Percentiles rank a stretch among this genome's conserved stretches.
phyloP scores from a whole-genome alignment of 2,797 vertebrate genomes.

The Momotus momota region DNA sequence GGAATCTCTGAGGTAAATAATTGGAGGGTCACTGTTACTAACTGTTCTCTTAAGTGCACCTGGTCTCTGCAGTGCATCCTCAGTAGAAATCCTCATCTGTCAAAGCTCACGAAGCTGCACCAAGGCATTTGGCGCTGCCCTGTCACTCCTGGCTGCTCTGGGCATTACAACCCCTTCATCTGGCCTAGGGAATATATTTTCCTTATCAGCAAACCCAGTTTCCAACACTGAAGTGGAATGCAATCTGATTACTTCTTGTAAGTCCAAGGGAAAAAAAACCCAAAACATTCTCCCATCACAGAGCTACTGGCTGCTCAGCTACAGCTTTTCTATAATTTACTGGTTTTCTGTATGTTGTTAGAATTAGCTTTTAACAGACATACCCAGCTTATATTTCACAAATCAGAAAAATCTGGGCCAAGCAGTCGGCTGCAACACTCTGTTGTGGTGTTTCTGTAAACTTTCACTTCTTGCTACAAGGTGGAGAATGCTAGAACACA shows the following conservation, averaged over 20 bases:
- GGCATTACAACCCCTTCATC: not conserved
- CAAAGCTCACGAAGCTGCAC: not conserved
- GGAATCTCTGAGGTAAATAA: not conserved
- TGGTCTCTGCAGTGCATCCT: not conserved
- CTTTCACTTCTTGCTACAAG: not conserved
- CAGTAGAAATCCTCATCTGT: not conserved
- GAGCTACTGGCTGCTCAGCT: not conserved
- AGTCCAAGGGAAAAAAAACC: not conserved
- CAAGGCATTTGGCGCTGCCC: rapidly evolving
- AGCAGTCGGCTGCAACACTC: not conserved
- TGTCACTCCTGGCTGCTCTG: not conserved
- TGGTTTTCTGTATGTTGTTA: not conserved
- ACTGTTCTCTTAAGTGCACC: not conserved
- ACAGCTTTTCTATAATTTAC: not conserved
- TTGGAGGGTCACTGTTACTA: not conserved
- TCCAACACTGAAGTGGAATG: not conserved
- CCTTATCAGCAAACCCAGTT: not conserved
- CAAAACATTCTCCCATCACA: not conserved
- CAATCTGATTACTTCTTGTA: not conserved
- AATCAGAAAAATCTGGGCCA: not conserved
- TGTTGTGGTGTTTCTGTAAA: not conserved
- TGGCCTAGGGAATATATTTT: not conserved
- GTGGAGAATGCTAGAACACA: not conserved
- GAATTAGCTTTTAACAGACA: not conserved
- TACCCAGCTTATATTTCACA: not conserved